Evolutionary conservation across 2,113 vertebrate genomes (phyloP).

Genomic region (Forbesichthys papilliferus): DNA sequence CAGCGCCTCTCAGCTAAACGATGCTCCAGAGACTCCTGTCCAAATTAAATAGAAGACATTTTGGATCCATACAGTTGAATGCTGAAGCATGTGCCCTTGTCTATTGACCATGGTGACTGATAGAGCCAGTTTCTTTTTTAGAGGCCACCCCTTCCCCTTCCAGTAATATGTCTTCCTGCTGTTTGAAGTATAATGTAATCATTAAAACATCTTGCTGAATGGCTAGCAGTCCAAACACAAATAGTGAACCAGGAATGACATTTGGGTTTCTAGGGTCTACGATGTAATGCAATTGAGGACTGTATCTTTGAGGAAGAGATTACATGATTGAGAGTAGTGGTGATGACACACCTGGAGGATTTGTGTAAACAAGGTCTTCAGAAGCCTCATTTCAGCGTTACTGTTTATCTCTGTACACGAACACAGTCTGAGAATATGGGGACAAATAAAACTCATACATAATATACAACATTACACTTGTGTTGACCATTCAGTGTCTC

Average conservation of each 20-base stretch:
- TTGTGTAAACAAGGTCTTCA: slow-evolving; percentile 49
- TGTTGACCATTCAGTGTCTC: neutral
- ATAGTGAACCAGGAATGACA: no score
- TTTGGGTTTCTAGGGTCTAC: no score
- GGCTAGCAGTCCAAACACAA: no score
- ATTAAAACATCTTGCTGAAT: no score
- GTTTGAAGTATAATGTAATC: no score
- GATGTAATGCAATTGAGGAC: no score
- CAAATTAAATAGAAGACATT: neutral
- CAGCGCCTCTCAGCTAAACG: slow-evolving; percentile 60
- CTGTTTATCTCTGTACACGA: slow-evolving; percentile 29
- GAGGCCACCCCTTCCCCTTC: no score
- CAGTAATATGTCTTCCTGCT: no score
- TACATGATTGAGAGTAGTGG: neutral
- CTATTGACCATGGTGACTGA: no score
- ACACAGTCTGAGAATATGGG: slow-evolving; percentile 45
- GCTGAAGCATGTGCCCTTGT: no score
- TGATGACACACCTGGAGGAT: slow-evolving; percentile 61
- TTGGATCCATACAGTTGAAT: no score
- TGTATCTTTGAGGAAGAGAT: neutral
- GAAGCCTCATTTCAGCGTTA: slow-evolving; percentile 48
- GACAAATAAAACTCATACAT: slow-evolving; percentile 5
- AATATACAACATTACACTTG: neutral
- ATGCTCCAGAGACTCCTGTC: slow-evolving; percentile 61
- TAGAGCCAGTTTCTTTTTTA: no score